Conservation (phyloP, 1,140 invertebrate species). For the Cryptotermes secundus region DNA sequence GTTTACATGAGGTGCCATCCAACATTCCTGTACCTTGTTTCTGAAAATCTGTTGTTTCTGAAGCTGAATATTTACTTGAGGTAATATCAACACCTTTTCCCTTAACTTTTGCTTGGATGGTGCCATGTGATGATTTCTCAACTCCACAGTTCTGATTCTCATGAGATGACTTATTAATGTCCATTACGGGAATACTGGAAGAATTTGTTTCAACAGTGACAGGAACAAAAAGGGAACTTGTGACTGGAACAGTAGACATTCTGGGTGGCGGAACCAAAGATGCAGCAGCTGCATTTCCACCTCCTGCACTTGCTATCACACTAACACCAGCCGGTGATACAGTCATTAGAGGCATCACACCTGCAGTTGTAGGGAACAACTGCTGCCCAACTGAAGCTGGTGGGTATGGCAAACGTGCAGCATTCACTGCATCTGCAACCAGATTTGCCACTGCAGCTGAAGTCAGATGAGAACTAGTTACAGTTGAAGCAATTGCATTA, state of each 20-base stretch:
- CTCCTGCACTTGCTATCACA: constrained; percentile 31
- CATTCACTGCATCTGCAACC: constrained; percentile 43
- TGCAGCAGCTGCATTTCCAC: neutral
- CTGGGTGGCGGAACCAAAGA: constrained; percentile 10
- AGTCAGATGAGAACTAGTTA: neutral
- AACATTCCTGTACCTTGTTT: neutral
- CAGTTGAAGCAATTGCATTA: constrained; percentile 26
- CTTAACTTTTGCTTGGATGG: neutral
- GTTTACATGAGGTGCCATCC: neutral
- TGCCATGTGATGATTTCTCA: too few relatives aligned
- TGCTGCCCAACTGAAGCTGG: constrained; percentile 31
- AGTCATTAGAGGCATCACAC: constrained; percentile 21
- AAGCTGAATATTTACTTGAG: neutral
- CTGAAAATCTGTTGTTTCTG: neutral
- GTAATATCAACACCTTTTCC: neutral
- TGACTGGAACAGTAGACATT: constrained; percentile 5
- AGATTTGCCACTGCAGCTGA: constrained; percentile 40
- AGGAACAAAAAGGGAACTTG: neutral
- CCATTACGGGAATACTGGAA: neutral
- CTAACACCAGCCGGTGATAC: constrained; percentile 26
- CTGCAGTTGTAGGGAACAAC: neutral
- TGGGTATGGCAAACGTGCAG: constrained; percentile 37
- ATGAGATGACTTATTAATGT: neutral
- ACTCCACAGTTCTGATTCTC: neutral
- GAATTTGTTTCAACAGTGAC: neutral